Evolutionary conservation across 53 echinoderm and acorn worm genomes (phyloP).

Genomic region (Holothuria scabra): DNA sequence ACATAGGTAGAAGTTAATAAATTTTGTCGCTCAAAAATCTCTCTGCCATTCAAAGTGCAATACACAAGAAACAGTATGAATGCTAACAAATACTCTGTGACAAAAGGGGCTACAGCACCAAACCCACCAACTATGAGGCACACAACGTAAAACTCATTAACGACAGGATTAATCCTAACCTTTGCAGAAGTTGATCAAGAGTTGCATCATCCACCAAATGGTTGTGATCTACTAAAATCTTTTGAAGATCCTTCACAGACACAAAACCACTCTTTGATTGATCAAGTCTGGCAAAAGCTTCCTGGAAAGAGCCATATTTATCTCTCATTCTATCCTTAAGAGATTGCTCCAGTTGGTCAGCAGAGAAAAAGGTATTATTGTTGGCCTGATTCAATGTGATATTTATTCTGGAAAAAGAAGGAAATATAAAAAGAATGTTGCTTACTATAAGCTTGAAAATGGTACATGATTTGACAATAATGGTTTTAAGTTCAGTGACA

Average conservation of each 20-base stretch:
- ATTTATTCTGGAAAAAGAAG: constrained; percentile 61
- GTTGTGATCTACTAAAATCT: constrained; percentile 86
- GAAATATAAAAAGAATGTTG: background rate
- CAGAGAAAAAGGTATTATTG: constrained; percentile 79
- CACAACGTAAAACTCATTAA: too few species aligned
- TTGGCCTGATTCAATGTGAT: constrained; percentile 92
- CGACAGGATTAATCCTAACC: constrained; percentile 38
- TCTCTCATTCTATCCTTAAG: constrained; percentile 93
- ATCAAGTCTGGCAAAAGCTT: constrained; percentile 85
- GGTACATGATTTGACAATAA: too few species aligned
- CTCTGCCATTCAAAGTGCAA: too few species aligned
- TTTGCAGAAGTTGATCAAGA: constrained; percentile 68
- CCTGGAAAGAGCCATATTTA: constrained; percentile 87
- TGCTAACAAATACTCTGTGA: too few species aligned
- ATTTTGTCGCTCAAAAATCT: too few species aligned
- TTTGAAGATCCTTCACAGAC: constrained; percentile 76
- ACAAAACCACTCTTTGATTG: constrained; percentile 75
- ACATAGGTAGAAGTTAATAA: too few species aligned
- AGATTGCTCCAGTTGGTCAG: constrained; percentile 73
- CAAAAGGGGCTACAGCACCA: too few species aligned
- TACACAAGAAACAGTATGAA: too few species aligned
- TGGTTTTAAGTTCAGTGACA: too few species aligned
- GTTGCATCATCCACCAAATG: constrained; percentile 92
- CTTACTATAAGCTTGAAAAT: too few species aligned
- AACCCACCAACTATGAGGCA: too few species aligned